These are phyloP conservation scores for Eidolon dupreanum DNA, from an alignment of 2,797 vertebrate species.

Conservation along the genomic window DNA sequence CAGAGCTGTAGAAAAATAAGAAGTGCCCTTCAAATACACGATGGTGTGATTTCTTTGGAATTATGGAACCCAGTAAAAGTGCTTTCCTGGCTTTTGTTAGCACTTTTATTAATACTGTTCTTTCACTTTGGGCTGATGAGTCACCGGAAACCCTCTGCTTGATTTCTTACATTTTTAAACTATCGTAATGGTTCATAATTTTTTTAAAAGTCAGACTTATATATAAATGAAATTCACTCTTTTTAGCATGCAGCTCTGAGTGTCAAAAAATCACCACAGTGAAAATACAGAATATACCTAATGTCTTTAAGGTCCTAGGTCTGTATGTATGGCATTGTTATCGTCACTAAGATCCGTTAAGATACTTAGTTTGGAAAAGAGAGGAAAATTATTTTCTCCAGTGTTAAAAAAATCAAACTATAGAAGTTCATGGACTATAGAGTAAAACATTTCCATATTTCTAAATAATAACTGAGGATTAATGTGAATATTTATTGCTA, in stretches of 20 bases:
- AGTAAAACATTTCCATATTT: neutral
- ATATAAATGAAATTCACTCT: neutral
- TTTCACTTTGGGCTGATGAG: neutral
- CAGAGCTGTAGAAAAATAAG: neutral
- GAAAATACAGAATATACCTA: neutral
- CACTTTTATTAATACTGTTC: neutral
- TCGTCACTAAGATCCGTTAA: neutral
- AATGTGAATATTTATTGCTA: constrained; percentile 13
- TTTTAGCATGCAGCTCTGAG: neutral
- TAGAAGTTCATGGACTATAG: neutral
- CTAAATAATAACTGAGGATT: constrained; percentile 25
- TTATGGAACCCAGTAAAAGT: neutral
- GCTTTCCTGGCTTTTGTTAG: constrained; percentile 6
- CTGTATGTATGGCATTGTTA: neutral
- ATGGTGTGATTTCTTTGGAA: neutral
- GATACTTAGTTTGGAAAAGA: neutral
- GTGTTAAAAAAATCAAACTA: neutral
- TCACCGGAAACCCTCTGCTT: constrained; percentile 26
- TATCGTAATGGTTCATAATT: neutral
- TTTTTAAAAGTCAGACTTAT: neutral
- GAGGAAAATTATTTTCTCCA: neutral
- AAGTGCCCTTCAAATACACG: neutral
- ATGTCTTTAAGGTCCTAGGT: neutral
- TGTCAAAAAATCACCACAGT: neutral
- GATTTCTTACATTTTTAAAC: constrained; percentile 8